A percentile compares a stretch with the other conserved stretches of the same genome.
phyloP scores from a whole-genome alignment of 2,113 vertebrate species.

The Calidris pugnax region DNA sequence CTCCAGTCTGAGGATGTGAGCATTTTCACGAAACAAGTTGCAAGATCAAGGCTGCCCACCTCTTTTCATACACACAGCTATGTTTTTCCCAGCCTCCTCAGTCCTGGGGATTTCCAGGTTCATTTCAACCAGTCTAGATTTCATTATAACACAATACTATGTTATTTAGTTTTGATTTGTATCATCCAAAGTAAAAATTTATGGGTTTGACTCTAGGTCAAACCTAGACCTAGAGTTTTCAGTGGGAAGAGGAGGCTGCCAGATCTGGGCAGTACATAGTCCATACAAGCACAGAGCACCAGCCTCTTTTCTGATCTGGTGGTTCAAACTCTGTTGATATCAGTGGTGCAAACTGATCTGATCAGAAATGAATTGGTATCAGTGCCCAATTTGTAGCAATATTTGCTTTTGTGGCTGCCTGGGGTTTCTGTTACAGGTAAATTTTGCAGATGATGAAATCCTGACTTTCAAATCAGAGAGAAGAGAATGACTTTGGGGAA shows the following conservation, averaged over 20 bases:
- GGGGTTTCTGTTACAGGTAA: not conserved
- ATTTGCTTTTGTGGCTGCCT: not conserved
- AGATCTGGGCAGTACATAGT: not conserved
- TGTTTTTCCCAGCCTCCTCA: not conserved
- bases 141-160: not conserved
- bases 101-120: not conserved
- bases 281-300: not conserved
- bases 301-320: not conserved
- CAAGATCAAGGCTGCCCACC: not conserved
- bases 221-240: not conserved
- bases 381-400: not conserved
- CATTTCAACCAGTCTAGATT: not conserved
- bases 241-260: not conserved
- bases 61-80: fast-evolving
- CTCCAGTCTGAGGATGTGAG: not conserved
- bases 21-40: not conserved
- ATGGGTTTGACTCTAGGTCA: not conserved
- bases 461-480: not conserved
- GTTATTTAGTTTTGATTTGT: not conserved
- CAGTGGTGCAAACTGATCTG: not conserved
- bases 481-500: not conserved
- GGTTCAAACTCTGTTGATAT: not conserved
- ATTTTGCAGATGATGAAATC: not conserved
- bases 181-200: not conserved
- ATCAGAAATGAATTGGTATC: not conserved